phyloP scores from a whole-genome alignment of 2,888 invertebrate genomes.

The Nomada hirtipes region DNA sequence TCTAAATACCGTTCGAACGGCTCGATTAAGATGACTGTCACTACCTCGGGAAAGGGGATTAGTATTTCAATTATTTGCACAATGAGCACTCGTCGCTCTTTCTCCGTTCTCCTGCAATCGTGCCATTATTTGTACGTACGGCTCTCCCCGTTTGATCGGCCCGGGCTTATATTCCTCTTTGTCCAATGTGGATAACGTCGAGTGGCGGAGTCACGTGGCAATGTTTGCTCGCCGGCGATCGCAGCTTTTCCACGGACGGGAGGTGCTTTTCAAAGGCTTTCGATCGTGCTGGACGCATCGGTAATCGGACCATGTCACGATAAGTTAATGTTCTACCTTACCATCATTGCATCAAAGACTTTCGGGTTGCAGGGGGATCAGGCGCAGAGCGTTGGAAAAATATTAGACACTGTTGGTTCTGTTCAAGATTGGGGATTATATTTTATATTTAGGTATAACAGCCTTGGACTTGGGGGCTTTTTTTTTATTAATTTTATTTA shows the following conservation, averaged over 20 bases:
- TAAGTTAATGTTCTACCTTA: constrained; percentile 77
- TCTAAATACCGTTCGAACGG: constrained; percentile 50
- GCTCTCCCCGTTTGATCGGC: background rate
- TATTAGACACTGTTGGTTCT: background rate
- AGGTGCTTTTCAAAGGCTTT: constrained; percentile 15
- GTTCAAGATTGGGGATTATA: background rate
- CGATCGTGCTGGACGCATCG: constrained; percentile 42
- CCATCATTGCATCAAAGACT: constrained; percentile 59
- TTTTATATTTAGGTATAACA: background rate
- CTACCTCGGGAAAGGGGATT: constrained; percentile 76
- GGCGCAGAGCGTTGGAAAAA: constrained; percentile 31
- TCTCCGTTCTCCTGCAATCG: background rate
- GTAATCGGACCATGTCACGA: constrained; percentile 75
- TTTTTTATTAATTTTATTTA: background rate
- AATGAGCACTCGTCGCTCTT: constrained; percentile 67
- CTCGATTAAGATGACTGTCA: constrained; percentile 63
- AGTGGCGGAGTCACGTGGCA: constrained; percentile 80
- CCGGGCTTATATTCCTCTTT: background rate
- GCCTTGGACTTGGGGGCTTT: background rate
- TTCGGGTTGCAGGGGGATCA: constrained; percentile 43
- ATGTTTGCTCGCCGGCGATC: constrained; percentile 76
- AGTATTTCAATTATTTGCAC: constrained; percentile 84
- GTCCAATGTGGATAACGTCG: constrained; percentile 73
- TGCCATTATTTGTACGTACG: background rate
- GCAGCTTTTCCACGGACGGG: constrained; percentile 23